A percentile compares a stretch with the other conserved stretches of the same genome.
Conservation (phyloP, 2,888 invertebrate genomes). For the Bursaphelenchus okinawaensis region DNA sequence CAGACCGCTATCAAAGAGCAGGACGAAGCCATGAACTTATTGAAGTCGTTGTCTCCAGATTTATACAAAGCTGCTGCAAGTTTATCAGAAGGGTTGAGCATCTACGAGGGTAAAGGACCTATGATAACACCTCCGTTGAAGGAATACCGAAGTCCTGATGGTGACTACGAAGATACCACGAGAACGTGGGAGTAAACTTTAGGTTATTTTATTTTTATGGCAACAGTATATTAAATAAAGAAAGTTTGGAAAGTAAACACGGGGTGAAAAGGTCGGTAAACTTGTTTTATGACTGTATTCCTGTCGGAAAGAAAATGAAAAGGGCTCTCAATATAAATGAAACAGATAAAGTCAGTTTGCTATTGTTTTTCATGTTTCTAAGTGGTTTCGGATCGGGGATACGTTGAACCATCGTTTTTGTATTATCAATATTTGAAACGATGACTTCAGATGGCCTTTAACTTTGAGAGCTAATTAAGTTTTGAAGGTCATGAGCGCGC, state of each 20-base stretch:
- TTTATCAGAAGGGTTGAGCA: slow-evolving; percentile 68
- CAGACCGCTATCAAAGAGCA: slow-evolving; percentile 70
- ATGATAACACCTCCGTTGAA: slow-evolving; percentile 76
- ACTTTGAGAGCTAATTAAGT: background rate
- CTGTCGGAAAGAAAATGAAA: background rate
- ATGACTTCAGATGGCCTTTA: background rate
- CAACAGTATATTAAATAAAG: background rate
- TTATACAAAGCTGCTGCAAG: slow-evolving; percentile 69
- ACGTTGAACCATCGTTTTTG: background rate
- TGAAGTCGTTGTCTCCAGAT: slow-evolving; percentile 75
- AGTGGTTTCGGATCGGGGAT: background rate
- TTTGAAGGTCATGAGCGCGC: background rate
- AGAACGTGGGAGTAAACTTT: slow-evolving; percentile 24
- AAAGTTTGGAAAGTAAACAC: background rate
- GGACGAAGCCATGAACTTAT: slow-evolving; percentile 72
- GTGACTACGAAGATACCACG: slow-evolving; percentile 77
- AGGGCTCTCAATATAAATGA: background rate
- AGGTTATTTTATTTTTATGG: slow-evolving; percentile 7
- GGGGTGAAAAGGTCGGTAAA: background rate
- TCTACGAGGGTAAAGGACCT: slow-evolving; percentile 66
- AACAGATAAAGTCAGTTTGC: background rate
- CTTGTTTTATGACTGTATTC: background rate
- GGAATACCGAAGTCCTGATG: slow-evolving; percentile 77
- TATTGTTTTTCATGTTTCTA: background rate
- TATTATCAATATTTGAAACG: background rate